A percentile compares a stretch with the other conserved stretches of the same genome.
Evolutionary conservation across 2,888 invertebrate genomes (phyloP).

Genomic region (Falcaria lacertinaria): DNA sequence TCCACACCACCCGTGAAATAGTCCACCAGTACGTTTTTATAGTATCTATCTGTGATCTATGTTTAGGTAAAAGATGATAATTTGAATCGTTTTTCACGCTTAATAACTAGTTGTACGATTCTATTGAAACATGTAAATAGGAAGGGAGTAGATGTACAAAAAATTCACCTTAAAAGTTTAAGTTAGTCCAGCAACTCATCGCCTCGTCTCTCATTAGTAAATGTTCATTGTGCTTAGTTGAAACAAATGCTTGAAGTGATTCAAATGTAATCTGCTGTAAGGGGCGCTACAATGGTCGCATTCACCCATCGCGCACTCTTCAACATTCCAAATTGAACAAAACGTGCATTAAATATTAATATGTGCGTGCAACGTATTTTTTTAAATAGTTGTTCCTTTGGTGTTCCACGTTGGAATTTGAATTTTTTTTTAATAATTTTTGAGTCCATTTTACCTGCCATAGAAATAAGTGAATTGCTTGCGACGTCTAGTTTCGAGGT

Average conservation of each 20-base stretch:
- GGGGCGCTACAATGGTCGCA: no score
- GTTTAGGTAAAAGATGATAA: conserved; percentile 75
- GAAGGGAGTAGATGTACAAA: conserved; percentile 32
- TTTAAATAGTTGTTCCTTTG: conserved; percentile 52
- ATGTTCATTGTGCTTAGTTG: conserved; percentile 19
- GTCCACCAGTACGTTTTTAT: conserved; percentile 49
- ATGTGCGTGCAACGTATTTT: conserved; percentile 35
- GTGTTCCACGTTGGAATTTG: conserved; percentile 51
- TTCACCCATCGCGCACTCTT: neutral
- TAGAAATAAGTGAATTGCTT: conserved; percentile 70
- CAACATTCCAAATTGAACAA: conserved; percentile 9
- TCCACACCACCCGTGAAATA: conserved; percentile 21
- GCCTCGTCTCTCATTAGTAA: conserved; percentile 17
- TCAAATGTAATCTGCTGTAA: conserved; percentile 21
- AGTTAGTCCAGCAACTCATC: conserved; percentile 27
- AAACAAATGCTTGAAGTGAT: conserved; percentile 10
- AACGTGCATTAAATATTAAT: conserved; percentile 13
- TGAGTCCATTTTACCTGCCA: conserved; percentile 74
- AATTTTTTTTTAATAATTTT: conserved; percentile 63
- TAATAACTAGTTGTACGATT: conserved; percentile 55
- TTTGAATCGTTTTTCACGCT: conserved; percentile 60
- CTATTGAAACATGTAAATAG: conserved; percentile 54
- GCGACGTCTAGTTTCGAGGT: conserved; percentile 45
- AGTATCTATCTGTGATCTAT: conserved; percentile 76
- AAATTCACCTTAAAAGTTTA: conserved; percentile 39